phyloP scores from a whole-genome alignment of 1,140 invertebrate genomes.

The Stegodyphus dumicola region DNA sequence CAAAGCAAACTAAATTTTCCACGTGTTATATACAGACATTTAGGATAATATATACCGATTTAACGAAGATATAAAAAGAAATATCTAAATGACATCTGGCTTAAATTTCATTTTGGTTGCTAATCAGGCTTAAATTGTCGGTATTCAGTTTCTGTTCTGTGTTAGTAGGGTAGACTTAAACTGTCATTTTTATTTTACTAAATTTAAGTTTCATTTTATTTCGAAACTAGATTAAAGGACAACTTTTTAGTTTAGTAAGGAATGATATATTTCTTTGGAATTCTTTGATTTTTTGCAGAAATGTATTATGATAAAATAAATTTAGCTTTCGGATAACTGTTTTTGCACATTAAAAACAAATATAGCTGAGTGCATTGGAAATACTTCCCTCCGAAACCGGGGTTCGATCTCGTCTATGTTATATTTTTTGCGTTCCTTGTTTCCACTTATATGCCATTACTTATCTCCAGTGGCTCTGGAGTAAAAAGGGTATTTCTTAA shows the following conservation, averaged over 20 bases:
- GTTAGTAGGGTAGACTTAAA: not conserved
- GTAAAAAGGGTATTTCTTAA: not conserved
- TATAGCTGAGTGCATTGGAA: constrained; percentile 3
- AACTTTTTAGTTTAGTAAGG: too few species aligned
- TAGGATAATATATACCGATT: too few species aligned
- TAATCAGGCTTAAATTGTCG: not conserved
- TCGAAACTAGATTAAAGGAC: too few species aligned
- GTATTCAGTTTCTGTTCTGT: not conserved
- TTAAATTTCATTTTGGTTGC: too few species aligned
- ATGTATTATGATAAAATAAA: not conserved
- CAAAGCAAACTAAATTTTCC: too few species aligned
- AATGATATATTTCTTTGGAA: not conserved
- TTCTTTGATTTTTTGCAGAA: not conserved
- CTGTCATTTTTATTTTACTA: not conserved
- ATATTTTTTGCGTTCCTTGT: constrained; percentile 38
- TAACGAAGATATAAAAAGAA: too few species aligned
- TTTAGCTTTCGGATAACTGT: constrained; percentile 31
- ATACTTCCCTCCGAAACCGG: constrained; percentile 54
- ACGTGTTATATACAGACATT: too few species aligned
- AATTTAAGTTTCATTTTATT: too few species aligned
- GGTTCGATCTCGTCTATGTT: constrained; percentile 52
- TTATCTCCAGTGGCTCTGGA: constrained; percentile 43
- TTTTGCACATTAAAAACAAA: not conserved
- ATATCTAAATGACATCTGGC: too few species aligned
- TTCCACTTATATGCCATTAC: not conserved